Conservation (phyloP, 2,888 invertebrate species). For the Eurois occulta region DNA sequence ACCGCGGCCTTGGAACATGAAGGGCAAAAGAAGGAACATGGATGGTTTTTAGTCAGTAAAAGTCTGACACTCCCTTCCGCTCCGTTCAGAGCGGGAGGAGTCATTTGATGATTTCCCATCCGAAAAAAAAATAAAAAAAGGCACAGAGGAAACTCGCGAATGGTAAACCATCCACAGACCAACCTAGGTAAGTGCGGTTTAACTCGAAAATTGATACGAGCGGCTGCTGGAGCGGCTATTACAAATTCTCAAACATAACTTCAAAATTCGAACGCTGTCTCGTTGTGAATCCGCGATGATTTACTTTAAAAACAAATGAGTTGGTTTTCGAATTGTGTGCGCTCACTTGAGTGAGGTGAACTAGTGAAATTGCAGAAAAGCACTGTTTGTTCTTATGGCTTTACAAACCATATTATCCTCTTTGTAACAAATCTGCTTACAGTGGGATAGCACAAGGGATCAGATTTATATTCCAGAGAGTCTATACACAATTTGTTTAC, state of each 20-base stretch:
- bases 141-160: too few species aligned
- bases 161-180: too few species aligned
- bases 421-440: conserved; percentile 40
- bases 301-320: not conserved
- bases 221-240: too few species aligned
- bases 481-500: conserved; percentile 37
- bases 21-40: too few species aligned
- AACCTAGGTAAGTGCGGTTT: too few species aligned
- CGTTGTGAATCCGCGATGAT: not conserved
- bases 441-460: conserved; percentile 24
- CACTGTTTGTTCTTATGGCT: not conserved
- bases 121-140: too few species aligned
- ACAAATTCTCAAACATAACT: not conserved
- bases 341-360: not conserved
- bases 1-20: too few species aligned
- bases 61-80: too few species aligned
- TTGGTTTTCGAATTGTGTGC: not conserved
- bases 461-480: conserved; percentile 28
- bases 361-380: not conserved
- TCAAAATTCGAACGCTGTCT: not conserved
- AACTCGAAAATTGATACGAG: too few species aligned
- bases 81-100: too few species aligned
- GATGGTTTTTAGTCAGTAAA: too few species aligned
- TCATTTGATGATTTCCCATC: too few species aligned
- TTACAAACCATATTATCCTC: not conserved